A percentile compares a stretch with the other conserved stretches of the same genome.
Conservation (phyloP, 2,113 vertebrate species). For the Entomyzon cyanotis region DNA sequence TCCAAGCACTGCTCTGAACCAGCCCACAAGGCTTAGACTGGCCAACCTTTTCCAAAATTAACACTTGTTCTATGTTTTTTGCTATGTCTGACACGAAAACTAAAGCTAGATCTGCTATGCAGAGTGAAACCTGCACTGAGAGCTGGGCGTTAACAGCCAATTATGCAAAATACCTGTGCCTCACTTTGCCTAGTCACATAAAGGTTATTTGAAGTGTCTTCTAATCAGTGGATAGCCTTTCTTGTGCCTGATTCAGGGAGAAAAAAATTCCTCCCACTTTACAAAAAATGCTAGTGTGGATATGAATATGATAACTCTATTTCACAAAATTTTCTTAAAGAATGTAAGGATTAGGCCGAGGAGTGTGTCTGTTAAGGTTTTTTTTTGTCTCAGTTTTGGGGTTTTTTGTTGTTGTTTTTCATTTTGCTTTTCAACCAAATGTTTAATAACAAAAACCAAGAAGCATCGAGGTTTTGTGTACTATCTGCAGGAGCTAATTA, state of each 20-base stretch:
- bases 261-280: neutral
- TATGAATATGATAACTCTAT: neutral
- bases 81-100: neutral
- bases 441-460: neutral
- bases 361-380: fast-evolving
- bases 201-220: neutral
- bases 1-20: neutral
- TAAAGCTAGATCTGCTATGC: neutral
- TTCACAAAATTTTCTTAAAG: neutral
- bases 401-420: neutral
- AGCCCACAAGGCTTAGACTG: neutral
- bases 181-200: neutral
- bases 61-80: neutral
- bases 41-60: neutral
- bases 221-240: neutral
- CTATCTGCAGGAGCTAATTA: neutral
- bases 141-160: neutral
- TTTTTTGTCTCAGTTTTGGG: neutral
- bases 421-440: neutral
- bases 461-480: neutral
- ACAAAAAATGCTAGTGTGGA: neutral
- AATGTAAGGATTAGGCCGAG: neutral
- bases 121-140: neutral
- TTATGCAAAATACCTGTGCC: neutral
- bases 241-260: neutral